These are phyloP conservation scores for Delphinus delphis DNA, from an alignment of 2,113 vertebrate genomes.

Conservation along the genomic window DNA sequence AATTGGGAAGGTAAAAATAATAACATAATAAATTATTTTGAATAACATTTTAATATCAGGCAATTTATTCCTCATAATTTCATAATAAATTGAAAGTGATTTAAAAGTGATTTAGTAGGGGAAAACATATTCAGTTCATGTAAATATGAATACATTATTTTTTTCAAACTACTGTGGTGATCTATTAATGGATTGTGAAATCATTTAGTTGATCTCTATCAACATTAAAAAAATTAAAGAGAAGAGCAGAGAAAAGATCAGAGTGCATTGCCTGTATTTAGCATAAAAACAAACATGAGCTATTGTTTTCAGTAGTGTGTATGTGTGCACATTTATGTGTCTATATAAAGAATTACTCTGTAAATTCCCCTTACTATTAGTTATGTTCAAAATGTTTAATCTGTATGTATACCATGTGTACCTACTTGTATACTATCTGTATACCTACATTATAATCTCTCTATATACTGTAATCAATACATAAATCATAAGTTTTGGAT, in stretches of 20 bases:
- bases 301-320: not conserved
- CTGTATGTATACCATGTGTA: not conserved
- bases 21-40: not conserved
- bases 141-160: not conserved
- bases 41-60: not conserved
- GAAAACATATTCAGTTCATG: not conserved
- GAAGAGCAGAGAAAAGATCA: not conserved
- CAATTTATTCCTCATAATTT: slow-evolving; percentile 16
- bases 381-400: not conserved
- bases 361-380: not conserved
- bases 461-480: not conserved
- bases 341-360: not conserved
- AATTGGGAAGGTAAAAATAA: slow-evolving; percentile 23
- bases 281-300: not conserved
- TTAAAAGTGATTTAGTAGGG: slow-evolving; percentile 23
- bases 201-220: not conserved
- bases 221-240: not conserved
- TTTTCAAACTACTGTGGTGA: not conserved
- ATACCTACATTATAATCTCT: not conserved
- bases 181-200: not conserved
- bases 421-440: not conserved
- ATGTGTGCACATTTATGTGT: not conserved
- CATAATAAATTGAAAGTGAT: slow-evolving; percentile 16
- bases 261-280: not conserved
- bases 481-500: not conserved